Evolutionary conservation across 2,888 invertebrate species (phyloP).

Genomic region (Diarsia dahlii): DNA sequence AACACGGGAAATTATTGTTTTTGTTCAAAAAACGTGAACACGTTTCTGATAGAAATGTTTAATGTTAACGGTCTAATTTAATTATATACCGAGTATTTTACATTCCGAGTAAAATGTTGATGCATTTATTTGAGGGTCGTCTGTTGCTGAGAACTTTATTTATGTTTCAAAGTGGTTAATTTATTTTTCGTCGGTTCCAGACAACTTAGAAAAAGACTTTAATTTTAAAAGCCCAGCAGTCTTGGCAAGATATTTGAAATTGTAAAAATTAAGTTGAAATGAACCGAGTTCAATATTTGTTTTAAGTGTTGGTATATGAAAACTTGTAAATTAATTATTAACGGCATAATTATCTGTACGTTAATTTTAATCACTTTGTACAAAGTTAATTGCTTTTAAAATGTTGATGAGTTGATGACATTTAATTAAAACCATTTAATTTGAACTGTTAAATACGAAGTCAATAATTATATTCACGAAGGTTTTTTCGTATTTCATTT

Average conservation of each 20-base stretch:
- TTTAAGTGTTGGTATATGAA: slow-evolving; percentile 8
- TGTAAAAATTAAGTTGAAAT: slow-evolving; percentile 19
- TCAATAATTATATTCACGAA: not conserved
- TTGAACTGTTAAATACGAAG: not conserved
- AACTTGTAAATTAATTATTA: slow-evolving; percentile 22
- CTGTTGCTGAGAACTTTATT: slow-evolving; percentile 48
- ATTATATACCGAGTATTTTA: slow-evolving; percentile 32
- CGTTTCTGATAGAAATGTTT: slow-evolving; percentile 35
- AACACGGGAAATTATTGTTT: slow-evolving; percentile 63
- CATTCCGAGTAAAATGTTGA: slow-evolving; percentile 29
- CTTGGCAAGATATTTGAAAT: slow-evolving; percentile 35
- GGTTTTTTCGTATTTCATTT: not conserved
- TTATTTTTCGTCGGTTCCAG: slow-evolving; percentile 49
- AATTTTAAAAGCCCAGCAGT: slow-evolving; percentile 27
- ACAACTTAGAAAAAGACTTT: slow-evolving; percentile 37
- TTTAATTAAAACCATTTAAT: not conserved
- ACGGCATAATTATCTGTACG: slow-evolving; percentile 11
- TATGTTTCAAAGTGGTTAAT: slow-evolving; percentile 43
- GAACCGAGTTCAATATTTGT: slow-evolving; percentile 27
- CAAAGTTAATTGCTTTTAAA: slow-evolving; percentile 18
- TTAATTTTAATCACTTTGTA: slow-evolving; percentile 20
- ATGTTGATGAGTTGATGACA: slow-evolving; percentile 22
- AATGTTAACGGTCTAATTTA: slow-evolving; percentile 30
- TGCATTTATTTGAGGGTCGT: slow-evolving; percentile 46
- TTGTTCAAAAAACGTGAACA: slow-evolving; percentile 28